Evolutionary conservation across 2,113 vertebrate species (phyloP).

Genomic region (Macaca mulatta): DNA sequence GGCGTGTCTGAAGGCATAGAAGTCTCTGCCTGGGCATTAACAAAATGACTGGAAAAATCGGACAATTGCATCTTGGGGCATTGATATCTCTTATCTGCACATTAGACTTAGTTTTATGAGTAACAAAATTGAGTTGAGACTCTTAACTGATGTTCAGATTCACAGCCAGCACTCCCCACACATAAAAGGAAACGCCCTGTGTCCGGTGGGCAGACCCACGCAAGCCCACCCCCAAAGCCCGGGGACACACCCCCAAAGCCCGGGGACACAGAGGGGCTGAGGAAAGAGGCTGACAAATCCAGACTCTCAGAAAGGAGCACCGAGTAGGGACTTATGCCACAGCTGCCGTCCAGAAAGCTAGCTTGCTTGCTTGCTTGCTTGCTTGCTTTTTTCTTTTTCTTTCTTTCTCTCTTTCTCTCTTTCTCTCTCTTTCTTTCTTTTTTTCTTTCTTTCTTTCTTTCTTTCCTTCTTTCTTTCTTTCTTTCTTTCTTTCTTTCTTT

Average conservation of each 20-base stretch:
- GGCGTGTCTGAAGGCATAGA: too few species aligned
- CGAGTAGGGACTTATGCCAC: not conserved
- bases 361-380: too few species aligned
- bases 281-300: not conserved
- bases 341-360: too few species aligned
- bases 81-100: not conserved
- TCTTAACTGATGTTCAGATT: not conserved
- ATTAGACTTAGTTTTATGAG: not conserved
- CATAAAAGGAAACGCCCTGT: not conserved
- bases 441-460: too few species aligned
- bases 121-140: not conserved
- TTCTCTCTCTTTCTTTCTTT: accelerated
- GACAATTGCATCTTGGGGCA: not conserved
- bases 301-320: not conserved
- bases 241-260: not conserved
- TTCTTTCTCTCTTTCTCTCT: too few species aligned
- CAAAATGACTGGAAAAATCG: not conserved
- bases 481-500: too few species aligned
- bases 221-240: not conserved
- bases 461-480: too few species aligned
- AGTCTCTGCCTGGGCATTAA: not conserved
- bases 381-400: too few species aligned
- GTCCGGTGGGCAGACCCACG: too few species aligned
- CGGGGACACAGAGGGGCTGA: not conserved
- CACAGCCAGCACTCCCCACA: not conserved